Evolutionary conservation across 2,113 vertebrate species (phyloP), one percentile per base, ranked within the genome.

Genomic region (Donacobius atricapilla): DNA sequence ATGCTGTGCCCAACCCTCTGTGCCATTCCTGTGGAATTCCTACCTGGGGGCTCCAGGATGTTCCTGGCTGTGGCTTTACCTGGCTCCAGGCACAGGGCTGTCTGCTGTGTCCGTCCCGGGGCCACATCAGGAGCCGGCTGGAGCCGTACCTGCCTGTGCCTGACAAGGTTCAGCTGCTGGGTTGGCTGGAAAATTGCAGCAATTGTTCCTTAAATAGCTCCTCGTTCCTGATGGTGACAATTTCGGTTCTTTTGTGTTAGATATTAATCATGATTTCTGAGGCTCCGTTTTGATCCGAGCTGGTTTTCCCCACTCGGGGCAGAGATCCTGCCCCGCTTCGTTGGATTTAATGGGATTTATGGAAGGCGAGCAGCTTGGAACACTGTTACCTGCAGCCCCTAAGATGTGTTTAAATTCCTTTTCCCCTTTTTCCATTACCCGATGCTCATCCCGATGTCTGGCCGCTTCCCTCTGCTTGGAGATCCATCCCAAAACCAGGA

Each of bases 191-290:
- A 90, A 95, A 91, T 89, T 80, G 89, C 96, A 77, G 94, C 94
- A 65, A 91, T 96, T 96, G 93, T 94, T 83, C 93, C 33, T 92
- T 91, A 94, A 97, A 93, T 83, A 94, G 93, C 93, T 89, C 53
- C 92, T 87, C 9, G 8, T 56, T 83, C 81, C 93, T 28, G 64
- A 58, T 13, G 83, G 83, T 28, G 90, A 57, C 40, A 54, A 73
- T 93, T 80, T 90, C 56, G 13, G 45, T 45, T 42, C 92, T 83
- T 94, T 93, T 96, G 93, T 87, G 78, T 69, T 61, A 24, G 94
- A 16, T 58, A 40, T 75, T 92, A 79, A 90, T 71, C 63, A 33
- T 16, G 57, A 45, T 56, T 85, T 61, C 58, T 6, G 53, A 50
- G 56, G 82, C 70, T 81, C 65, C 21, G 1, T 61, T 84, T 73